Evolutionary conservation across 2,888 invertebrate species (phyloP).

Genomic region (Arrhopalites spinosus): DNA sequence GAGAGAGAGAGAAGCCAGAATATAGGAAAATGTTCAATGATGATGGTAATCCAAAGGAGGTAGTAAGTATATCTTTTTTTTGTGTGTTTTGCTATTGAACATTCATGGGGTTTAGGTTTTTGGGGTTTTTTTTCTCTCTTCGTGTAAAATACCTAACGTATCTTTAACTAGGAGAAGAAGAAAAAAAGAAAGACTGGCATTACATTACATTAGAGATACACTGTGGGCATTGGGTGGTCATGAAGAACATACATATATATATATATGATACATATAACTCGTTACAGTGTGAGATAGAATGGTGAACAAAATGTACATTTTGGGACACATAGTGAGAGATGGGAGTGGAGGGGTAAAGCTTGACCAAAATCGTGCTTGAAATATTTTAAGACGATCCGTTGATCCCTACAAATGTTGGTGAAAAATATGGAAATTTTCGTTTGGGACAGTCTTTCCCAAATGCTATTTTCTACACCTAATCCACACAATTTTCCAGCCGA

Average conservation of each 20-base stretch:
- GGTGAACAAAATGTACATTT: not conserved
- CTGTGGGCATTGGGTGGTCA: not conserved
- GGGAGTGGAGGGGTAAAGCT: constrained; percentile 24
- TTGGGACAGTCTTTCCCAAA: constrained; percentile 27
- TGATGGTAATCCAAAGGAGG: constrained; percentile 10
- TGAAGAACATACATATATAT: not conserved
- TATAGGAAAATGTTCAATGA: constrained; percentile 7
- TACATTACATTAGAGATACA: not conserved
- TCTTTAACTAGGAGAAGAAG: not conserved
- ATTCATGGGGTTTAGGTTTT: not conserved
- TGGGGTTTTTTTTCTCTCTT: not conserved
- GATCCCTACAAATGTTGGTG: constrained; percentile 46
- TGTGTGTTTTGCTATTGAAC: not conserved
- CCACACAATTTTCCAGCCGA: constrained; percentile 45
- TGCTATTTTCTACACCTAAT: constrained; percentile 45
- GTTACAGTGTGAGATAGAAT: not conserved
- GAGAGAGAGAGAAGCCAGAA: not conserved
- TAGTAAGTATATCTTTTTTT: not conserved
- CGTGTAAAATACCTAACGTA: not conserved
- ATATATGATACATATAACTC: not conserved
- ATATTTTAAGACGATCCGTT: constrained; percentile 45
- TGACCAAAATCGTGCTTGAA: constrained; percentile 41
- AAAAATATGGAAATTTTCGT: constrained; percentile 44
- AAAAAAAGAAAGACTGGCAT: not conserved
- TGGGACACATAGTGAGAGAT: constrained; percentile 11